Percentiles rank a stretch among this genome's conserved stretches.
Conservation (phyloP, 2,113 vertebrate species). For the Neogobius melanostomus region DNA sequence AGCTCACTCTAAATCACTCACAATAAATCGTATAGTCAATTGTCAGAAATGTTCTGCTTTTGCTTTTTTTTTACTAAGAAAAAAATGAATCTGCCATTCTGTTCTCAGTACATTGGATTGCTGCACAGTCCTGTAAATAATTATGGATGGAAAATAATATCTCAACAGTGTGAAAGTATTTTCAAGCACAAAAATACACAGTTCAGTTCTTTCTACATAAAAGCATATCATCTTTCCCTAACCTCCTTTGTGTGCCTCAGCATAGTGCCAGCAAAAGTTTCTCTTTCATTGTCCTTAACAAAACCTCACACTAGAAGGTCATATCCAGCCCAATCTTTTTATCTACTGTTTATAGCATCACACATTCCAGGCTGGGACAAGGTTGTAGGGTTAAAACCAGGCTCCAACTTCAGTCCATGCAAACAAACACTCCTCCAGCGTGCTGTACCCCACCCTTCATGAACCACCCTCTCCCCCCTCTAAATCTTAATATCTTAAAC, state of each 20-base stretch:
- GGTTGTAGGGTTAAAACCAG: conserved; percentile 68
- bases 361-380: conserved; percentile 37
- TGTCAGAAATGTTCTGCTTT: too few relatives aligned
- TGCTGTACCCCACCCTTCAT: conserved; percentile 40
- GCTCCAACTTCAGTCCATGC: conserved; percentile 50
- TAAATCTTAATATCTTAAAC: conserved; percentile 19
- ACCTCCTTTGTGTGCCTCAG: conserved; percentile 50
- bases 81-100: too few relatives aligned
- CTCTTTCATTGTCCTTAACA: neutral
- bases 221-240: neutral
- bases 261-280: conserved; percentile 4
- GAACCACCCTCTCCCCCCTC: conserved; percentile 13
- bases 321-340: neutral
- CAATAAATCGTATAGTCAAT: too few relatives aligned
- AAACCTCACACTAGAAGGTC: neutral
- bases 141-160: too few relatives aligned
- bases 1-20: too few relatives aligned
- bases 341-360: conserved; percentile 10
- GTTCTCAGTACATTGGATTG: too few relatives aligned
- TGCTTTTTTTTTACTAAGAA: too few relatives aligned
- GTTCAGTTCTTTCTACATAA: neutral
- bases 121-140: too few relatives aligned
- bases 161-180: neutral
- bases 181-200: neutral
- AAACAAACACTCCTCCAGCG: conserved; percentile 49